phyloP scores from a whole-genome alignment of 2,888 invertebrate species.

The Pseudanteris insignis region DNA sequence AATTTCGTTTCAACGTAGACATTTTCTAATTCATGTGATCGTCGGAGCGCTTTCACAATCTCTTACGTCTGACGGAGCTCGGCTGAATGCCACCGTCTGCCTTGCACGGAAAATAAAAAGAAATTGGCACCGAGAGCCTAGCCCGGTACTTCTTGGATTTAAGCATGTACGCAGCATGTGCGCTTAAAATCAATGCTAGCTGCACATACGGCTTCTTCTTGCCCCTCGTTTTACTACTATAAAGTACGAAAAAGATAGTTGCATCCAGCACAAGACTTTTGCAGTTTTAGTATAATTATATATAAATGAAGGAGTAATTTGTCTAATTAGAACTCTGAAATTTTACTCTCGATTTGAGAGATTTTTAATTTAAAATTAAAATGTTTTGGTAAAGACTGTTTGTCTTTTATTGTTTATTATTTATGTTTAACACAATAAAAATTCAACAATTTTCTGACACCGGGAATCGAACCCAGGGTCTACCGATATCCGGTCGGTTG shows the following conservation, averaged over 20 bases:
- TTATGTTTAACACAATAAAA: too few relatives aligned
- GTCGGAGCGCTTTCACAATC: conserved; percentile 6
- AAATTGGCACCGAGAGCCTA: conserved; percentile 26
- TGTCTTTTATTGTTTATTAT: too few relatives aligned
- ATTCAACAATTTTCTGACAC: too few relatives aligned
- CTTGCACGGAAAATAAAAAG: conserved; percentile 17
- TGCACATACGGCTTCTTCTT: conserved; percentile 56
- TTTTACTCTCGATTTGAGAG: too few relatives aligned
- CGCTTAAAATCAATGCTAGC: conserved; percentile 61
- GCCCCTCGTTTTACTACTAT: conserved; percentile 6
- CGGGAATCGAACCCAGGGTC: too few relatives aligned
- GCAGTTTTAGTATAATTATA: too few relatives aligned
- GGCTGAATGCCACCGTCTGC: conserved; percentile 12
- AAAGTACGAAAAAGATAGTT: conserved; percentile 25
- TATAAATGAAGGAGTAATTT: too few relatives aligned
- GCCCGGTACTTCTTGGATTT: conserved; percentile 28
- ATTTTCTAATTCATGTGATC: conserved; percentile 11
- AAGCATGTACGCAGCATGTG: conserved; percentile 36
- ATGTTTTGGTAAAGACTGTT: conserved; percentile 3
- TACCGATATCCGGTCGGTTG: too few relatives aligned
- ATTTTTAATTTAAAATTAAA: conserved; percentile 2
- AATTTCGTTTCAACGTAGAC: too few relatives aligned
- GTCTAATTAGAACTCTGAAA: too few relatives aligned
- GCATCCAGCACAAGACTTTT: conserved; percentile 3
- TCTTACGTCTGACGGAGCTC: conserved; percentile 7